Evolutionary conservation across 2,888 invertebrate species (phyloP).

Genomic region (Latheticus oryzae): DNA sequence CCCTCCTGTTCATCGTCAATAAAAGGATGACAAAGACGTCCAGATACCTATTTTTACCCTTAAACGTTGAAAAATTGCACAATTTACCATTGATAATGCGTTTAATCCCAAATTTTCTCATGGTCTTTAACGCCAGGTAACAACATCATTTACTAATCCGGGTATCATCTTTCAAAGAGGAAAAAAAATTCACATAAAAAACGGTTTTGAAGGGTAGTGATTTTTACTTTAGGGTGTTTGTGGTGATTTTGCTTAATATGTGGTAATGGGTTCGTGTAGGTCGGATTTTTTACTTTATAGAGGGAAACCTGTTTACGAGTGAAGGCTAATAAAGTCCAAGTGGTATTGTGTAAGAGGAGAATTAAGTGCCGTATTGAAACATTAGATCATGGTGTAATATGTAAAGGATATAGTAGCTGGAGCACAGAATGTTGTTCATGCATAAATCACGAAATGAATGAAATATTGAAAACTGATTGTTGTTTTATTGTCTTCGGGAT

Average conservation of each 20-base stretch:
- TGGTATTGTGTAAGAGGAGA: constrained; percentile 33
- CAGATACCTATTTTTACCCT: constrained; percentile 37
- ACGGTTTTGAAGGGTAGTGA: constrained; percentile 13
- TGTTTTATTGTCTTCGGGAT: constrained; percentile 22
- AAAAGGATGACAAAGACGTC: constrained; percentile 41
- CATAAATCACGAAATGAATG: constrained; percentile 33
- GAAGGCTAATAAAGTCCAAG: constrained; percentile 35
- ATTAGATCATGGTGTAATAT: constrained; percentile 39
- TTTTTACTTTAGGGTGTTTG: constrained; percentile 53
- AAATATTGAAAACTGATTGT: constrained; percentile 25
- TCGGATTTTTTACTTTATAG: constrained; percentile 16
- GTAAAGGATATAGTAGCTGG: constrained; percentile 30
- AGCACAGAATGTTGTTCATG: constrained; percentile 15
- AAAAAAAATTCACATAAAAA: constrained; percentile 27
- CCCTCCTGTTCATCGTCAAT: constrained; percentile 16
- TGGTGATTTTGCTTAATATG: constrained; percentile 63
- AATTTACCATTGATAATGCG: constrained; percentile 43
- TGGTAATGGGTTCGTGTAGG: constrained; percentile 53
- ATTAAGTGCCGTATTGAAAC: constrained; percentile 37
- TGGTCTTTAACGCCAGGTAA: constrained; percentile 43
- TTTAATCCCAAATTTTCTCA: constrained; percentile 45
- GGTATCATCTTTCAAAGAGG: constrained; percentile 61
- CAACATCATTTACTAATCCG: constrained; percentile 62
- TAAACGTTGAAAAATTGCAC: constrained; percentile 44
- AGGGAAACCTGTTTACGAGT: constrained; percentile 19